These are phyloP conservation scores for Drosophila villosipedis DNA, from an alignment of 2,888 invertebrate genomes.

Conservation along the genomic window DNA sequence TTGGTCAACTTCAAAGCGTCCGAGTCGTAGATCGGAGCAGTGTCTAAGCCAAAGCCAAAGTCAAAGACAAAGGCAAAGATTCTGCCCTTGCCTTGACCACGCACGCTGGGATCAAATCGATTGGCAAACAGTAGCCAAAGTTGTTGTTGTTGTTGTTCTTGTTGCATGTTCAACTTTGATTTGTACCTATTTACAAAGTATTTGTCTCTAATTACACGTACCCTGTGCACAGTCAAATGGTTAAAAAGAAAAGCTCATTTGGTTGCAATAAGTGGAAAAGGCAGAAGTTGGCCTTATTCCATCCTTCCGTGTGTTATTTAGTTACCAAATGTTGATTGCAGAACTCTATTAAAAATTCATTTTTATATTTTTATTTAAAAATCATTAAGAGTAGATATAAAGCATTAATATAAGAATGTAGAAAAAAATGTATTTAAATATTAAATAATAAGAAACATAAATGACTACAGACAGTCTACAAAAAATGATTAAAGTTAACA, in stretches of 20 bases:
- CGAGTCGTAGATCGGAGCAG: slow-evolving; percentile 20
- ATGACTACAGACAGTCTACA: neutral
- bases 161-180: slow-evolving; percentile 63
- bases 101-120: slow-evolving; percentile 64
- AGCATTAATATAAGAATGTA: too few species aligned
- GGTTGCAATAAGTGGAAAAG: too few species aligned
- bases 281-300: too few species aligned
- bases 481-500: neutral
- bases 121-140: slow-evolving; percentile 73
- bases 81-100: slow-evolving; percentile 53
- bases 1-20: slow-evolving; percentile 69
- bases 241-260: neutral
- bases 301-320: neutral
- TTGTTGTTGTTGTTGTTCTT: slow-evolving; percentile 27
- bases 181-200: slow-evolving; percentile 53
- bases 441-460: neutral
- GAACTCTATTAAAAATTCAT: neutral
- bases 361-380: neutral
- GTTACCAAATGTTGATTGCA: neutral
- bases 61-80: slow-evolving; percentile 21
- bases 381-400: neutral
- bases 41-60: neutral
- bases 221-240: neutral
- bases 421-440: neutral
- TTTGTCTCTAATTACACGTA: slow-evolving; percentile 36